Base-by-base conservation (phyloP, 2,888 invertebrate genomes). In the Napeogenes inachia region DNA sequence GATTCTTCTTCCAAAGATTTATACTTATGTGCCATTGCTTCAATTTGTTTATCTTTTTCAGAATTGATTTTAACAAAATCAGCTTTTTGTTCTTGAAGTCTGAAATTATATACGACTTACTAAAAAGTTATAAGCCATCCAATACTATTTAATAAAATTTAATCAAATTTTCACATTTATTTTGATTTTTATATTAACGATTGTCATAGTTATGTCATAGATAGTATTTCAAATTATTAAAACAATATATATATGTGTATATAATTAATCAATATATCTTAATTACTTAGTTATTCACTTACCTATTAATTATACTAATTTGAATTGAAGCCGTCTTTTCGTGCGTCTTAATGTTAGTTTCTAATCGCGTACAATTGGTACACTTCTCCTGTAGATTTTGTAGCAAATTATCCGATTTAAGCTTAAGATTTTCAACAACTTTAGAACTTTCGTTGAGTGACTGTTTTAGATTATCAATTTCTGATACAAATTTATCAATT, bases 261-360 rank as follows among this genome's bases (percentile, higher is more conserved):
- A 35, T 35, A 35, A 35, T 35, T 35, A 35, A 35, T 10, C 42
- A 42, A 42, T 10, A 42, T 42, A 42, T 10, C 12, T 10, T 10
- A 10, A 42, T 42, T 10, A 42, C 3, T 10, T 12, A 6, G 3
- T 42, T 10, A 13, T 33, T 21, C 3, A 63, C 64, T 71, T 76
- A 89, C 90, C 87, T 88, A 46, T 73, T 81, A 50, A 89, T 86
- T 75, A 87, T 88, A 63, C 77, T 81, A 65, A 77, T 84, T 67
- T 89, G 89, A 67, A 89, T 81, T 73, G 86, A 82, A 0, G 84
- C 84, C 0, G 89, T 82, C 68, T 87, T 89, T 64, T 89, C 85
- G 55, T 86, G 85, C 0, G 86, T 89, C 70, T 87, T 90, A 4
- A 87, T 86, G 68, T 90, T 90, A 8, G 74, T 78, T 58, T 85